Evolutionary conservation across 2,797 vertebrate genomes (phyloP).

Genomic region (Phataginus tricuspis): DNA sequence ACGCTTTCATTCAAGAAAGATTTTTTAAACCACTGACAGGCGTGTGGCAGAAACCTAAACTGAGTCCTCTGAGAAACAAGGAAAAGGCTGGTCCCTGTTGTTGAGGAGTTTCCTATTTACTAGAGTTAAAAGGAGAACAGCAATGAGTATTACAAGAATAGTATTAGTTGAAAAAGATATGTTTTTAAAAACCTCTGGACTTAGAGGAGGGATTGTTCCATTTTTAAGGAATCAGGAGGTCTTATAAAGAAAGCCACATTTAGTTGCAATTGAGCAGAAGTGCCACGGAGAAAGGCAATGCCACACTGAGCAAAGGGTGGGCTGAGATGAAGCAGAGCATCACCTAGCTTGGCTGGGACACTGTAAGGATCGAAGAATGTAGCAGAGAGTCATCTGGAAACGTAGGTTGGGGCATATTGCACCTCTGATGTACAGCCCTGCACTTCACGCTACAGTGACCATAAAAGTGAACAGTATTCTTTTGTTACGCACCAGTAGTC

Average conservation of each 20-base stretch:
- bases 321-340: not conserved
- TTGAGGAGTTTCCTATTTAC: not conserved
- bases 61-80: not conserved
- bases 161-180: not conserved
- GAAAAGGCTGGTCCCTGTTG: not conserved
- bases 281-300: not conserved
- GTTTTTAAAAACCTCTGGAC: not conserved
- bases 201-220: not conserved
- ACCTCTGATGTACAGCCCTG: not conserved
- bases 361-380: not conserved
- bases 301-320: not conserved
- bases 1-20: not conserved
- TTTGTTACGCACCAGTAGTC: not conserved
- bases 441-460: not conserved
- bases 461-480: not conserved
- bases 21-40: not conserved
- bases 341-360: not conserved
- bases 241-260: not conserved
- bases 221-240: not conserved
- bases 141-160: not conserved
- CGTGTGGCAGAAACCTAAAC: not conserved
- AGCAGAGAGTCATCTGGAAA: not conserved
- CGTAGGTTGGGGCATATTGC: too few species aligned
- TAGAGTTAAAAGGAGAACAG: not conserved
- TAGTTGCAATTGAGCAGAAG: not conserved